A percentile compares a stretch with the other conserved stretches of the same genome.
These are phyloP conservation scores for Adelognathus sp. DNA, from an alignment of 2,888 invertebrate genomes.

Conservation along the genomic window DNA sequence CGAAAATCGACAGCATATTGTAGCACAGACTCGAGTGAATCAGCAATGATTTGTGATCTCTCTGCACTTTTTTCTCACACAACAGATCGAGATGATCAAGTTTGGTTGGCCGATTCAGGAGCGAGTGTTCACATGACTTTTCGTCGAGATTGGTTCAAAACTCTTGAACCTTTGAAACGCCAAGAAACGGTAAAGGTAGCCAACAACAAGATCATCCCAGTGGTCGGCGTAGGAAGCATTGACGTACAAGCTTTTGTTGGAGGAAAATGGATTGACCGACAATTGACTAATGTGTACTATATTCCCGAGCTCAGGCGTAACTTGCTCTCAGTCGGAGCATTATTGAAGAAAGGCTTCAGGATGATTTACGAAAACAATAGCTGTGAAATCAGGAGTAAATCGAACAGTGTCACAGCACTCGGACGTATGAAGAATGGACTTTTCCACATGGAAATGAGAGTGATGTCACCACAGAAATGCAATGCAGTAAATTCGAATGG, in stretches of 20 bases:
- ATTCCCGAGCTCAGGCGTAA: neutral
- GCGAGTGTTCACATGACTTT: conserved; percentile 57
- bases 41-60: conserved; percentile 13
- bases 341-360: neutral
- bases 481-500: neutral
- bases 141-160: conserved; percentile 36
- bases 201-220: neutral
- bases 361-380: conserved; percentile 2
- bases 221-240: neutral
- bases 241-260: neutral
- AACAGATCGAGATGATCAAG: conserved; percentile 25
- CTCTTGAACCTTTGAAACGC: conserved; percentile 6
- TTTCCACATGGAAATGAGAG: neutral
- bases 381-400: neutral
- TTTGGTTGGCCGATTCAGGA: conserved; percentile 54
- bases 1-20: neutral
- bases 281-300: neutral
- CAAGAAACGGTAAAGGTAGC: neutral
- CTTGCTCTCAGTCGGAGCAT: neutral
- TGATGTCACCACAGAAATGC: neutral
- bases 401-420: neutral
- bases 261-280: conserved; percentile 3
- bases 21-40: neutral
- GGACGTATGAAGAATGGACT: conserved; percentile 6
- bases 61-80: neutral